Evolutionary conservation across 2,113 vertebrate species (phyloP).

Genomic region (Ictalurus punctatus): DNA sequence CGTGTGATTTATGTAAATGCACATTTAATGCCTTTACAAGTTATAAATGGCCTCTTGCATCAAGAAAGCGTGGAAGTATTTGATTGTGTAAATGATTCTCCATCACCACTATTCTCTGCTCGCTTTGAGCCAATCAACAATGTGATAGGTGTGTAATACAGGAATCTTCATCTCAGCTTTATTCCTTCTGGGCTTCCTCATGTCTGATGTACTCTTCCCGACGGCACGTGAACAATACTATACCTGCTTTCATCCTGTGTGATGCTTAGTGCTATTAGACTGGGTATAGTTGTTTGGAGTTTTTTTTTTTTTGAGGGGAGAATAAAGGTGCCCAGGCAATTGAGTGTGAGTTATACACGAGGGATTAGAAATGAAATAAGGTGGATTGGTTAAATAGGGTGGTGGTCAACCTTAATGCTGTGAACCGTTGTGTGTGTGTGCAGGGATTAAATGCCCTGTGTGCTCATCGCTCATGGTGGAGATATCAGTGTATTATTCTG

Average conservation of each 20-base stretch:
- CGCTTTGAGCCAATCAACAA: not conserved
- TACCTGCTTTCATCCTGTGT: not conserved
- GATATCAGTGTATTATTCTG: conserved; percentile 68
- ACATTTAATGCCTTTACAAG: not conserved
- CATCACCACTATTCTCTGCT: no score
- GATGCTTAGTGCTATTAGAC: conserved; percentile 22
- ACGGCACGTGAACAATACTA: not conserved
- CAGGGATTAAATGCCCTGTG: no score
- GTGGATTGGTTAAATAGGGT: conserved; percentile 41
- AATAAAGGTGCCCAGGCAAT: conserved; percentile 46
- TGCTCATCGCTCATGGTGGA: not conserved
- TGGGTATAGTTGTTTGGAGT: not conserved
- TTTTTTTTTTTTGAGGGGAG: not conserved
- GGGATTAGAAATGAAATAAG: conserved; percentile 26
- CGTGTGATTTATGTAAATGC: not conserved
- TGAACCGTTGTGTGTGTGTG: not conserved
- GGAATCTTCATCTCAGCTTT: conserved; percentile 46
- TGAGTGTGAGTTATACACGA: conserved; percentile 22
- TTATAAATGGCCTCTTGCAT: not conserved
- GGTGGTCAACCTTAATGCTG: not conserved
- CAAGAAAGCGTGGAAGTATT: not conserved
- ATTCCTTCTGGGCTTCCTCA: conserved; percentile 18
- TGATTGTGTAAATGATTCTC: conserved; percentile 25
- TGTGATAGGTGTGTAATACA: conserved; percentile 15
- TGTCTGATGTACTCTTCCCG: not conserved